A percentile compares a stretch with the other conserved stretches of the same genome.
Conservation (phyloP, 2,113 vertebrate genomes). For the Gasterosteus aculeatus region DNA sequence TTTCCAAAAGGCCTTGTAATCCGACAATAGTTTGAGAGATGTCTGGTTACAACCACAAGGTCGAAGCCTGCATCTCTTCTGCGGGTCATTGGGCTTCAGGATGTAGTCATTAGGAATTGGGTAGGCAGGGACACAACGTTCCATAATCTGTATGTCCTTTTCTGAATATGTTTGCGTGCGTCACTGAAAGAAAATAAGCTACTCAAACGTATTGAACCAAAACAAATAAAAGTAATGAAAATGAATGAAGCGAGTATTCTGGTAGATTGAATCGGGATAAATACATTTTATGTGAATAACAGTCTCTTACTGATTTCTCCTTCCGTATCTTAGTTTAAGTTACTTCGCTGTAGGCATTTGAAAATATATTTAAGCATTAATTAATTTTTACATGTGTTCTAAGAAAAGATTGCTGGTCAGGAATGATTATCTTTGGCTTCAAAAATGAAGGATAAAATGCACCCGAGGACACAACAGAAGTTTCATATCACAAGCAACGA, state of each 20-base stretch:
- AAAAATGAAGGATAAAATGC: conserved; percentile 55
- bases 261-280: neutral
- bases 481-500: conserved; percentile 58
- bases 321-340: neutral
- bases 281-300: neutral
- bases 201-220: neutral
- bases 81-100: neutral
- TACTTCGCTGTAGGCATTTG: neutral
- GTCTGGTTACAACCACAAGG: neutral
- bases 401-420: neutral
- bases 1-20: neutral
- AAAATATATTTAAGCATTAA: neutral
- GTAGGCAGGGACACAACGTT: conserved; percentile 1
- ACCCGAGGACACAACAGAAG: conserved; percentile 59
- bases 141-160: neutral
- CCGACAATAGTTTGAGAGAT: neutral
- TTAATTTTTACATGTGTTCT: neutral
- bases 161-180: neutral
- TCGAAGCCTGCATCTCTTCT: neutral
- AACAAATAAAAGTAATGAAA: neutral
- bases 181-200: neutral
- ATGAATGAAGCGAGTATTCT: neutral
- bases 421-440: conserved; percentile 16
- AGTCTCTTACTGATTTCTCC: neutral
- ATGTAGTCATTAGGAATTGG: neutral